phyloP scores from a whole-genome alignment of 2,888 invertebrate species.

The Platynereis dumerilii region DNA sequence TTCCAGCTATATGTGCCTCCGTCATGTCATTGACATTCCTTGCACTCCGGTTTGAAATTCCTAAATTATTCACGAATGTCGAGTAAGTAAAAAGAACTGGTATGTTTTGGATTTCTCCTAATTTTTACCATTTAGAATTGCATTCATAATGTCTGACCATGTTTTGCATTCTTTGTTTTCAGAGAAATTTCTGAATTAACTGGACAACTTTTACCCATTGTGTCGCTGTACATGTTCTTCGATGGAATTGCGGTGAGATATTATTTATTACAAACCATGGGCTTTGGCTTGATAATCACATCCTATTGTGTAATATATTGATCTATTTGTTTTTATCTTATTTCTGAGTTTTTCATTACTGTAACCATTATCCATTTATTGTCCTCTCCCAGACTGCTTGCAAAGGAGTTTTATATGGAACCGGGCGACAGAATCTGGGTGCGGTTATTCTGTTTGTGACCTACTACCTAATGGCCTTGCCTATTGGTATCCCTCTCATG shows the following conservation, averaged over 20 bases:
- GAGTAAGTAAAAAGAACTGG: slow-evolving; percentile 4
- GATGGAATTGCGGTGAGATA: slow-evolving; percentile 33
- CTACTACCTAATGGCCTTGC: slow-evolving; percentile 36
- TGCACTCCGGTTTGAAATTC: slow-evolving; percentile 22
- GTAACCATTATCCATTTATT: too few relatives aligned
- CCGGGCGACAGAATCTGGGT: slow-evolving; percentile 34
- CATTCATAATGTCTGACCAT: neutral
- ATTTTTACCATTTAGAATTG: neutral
- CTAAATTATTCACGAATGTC: slow-evolving; percentile 35
- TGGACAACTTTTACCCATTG: slow-evolving; percentile 33
- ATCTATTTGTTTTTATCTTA: too few relatives aligned
- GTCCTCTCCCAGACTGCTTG: slow-evolving; percentile 16
- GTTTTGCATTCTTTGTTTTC: slow-evolving; percentile 9
- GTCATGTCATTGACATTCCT: slow-evolving; percentile 20
- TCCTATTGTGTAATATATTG: too few relatives aligned
- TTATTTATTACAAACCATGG: too few relatives aligned
- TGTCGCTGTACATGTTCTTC: slow-evolving; percentile 33
- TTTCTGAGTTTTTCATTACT: too few relatives aligned
- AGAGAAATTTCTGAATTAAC: slow-evolving; percentile 35
- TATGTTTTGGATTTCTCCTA: neutral
- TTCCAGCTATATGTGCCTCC: neutral
- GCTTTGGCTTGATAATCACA: neutral
- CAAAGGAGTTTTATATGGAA: slow-evolving; percentile 32
- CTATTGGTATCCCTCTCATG: slow-evolving; percentile 35
- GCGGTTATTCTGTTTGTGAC: slow-evolving; percentile 32